These are phyloP conservation scores for Mus musculus DNA, from an alignment of 2,113 vertebrate species.

Conservation along the genomic window GRCm39 chr8:67433001-67433500, in stretches of 20 bases:
- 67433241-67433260: background rate
- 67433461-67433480: background rate
- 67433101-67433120: background rate
- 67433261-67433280: background rate
- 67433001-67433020: background rate
- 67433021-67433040: slow-evolving; percentile 11
- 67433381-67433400: background rate
- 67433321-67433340: background rate
- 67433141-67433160: background rate
- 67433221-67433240: background rate
- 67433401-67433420: background rate
- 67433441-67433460: background rate
- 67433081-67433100: background rate
- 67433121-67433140: background rate
- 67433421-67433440: background rate
- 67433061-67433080: background rate
- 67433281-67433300: background rate
- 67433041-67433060: background rate
- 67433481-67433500: background rate
- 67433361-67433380: background rate
- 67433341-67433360: background rate
- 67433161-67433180: background rate
- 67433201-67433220: background rate
- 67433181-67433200: background rate
- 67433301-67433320: background rate